Evolutionary conservation across 2,113 vertebrate genomes (phyloP).

Genomic region (Apodemus sylvaticus): DNA sequence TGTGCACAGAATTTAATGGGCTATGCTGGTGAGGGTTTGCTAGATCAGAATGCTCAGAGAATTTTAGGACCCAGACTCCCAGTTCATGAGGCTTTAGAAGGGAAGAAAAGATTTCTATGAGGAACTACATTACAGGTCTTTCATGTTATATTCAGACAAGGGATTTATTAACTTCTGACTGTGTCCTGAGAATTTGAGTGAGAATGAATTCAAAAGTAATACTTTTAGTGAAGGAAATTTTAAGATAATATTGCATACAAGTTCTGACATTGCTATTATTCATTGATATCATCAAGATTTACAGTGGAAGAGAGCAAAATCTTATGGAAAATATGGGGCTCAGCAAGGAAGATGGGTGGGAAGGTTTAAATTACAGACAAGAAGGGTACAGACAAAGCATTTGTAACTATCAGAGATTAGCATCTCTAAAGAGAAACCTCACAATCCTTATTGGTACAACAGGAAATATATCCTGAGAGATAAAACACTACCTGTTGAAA

Average conservation of each 20-base stretch:
- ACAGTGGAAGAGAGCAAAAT: not conserved
- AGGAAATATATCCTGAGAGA: not conserved
- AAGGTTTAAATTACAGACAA: not conserved
- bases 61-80: not conserved
- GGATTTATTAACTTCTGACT: not conserved
- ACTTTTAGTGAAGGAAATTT: not conserved
- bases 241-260: not conserved
- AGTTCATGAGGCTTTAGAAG: not conserved
- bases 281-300: not conserved
- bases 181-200: not conserved
- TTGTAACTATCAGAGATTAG: not conserved
- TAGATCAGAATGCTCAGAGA: not conserved
- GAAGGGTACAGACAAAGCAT: not conserved
- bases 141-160: not conserved
- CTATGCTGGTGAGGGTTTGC: not conserved
- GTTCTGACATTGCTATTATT: not conserved
- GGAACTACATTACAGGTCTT: not conserved
- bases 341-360: not conserved
- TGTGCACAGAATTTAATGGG: not conserved
- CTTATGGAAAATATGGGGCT: not conserved
- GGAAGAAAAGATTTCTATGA: not conserved
- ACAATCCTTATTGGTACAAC: not conserved
- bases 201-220: not conserved
- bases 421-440: not conserved
- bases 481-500: not conserved